phyloP scores from a whole-genome alignment of 2,888 invertebrate genomes.

The Calameuta pallipes region DNA sequence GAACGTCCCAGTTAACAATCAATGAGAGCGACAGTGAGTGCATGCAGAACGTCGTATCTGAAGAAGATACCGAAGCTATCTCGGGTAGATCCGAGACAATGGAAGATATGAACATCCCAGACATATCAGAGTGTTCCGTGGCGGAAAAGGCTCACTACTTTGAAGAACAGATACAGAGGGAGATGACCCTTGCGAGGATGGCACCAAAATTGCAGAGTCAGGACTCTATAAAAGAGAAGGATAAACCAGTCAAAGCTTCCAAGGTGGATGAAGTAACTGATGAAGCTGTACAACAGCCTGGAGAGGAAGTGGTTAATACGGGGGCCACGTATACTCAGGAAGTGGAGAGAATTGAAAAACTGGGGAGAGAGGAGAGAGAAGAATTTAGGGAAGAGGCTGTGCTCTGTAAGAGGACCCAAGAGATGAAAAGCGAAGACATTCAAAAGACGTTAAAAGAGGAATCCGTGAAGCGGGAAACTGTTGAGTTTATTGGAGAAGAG shows the following conservation, averaged over 20 bases:
- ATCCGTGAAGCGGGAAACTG: neutral
- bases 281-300: no score
- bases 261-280: neutral
- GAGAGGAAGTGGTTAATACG: neutral
- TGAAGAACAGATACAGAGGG: conserved; percentile 73
- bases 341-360: neutral
- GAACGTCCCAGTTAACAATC: conserved; percentile 57
- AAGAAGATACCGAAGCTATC: conserved; percentile 37
- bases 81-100: conserved; percentile 20
- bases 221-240: conserved; percentile 38
- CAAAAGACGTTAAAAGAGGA: neutral
- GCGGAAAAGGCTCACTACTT: conserved; percentile 71
- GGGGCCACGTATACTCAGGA: neutral
- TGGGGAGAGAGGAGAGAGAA: neutral
- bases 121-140: conserved; percentile 70
- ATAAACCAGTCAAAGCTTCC: conserved; percentile 18
- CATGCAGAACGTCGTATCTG: conserved; percentile 52
- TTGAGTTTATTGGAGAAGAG: neutral
- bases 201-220: conserved; percentile 37
- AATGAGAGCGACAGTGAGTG: conserved; percentile 62
- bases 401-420: neutral
- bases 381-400: neutral
- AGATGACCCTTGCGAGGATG: conserved; percentile 58
- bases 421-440: neutral
- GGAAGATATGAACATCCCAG: conserved; percentile 57